Evolutionary conservation across 2,797 vertebrate genomes (phyloP).

Genomic region (Eidolon dupreanum): DNA sequence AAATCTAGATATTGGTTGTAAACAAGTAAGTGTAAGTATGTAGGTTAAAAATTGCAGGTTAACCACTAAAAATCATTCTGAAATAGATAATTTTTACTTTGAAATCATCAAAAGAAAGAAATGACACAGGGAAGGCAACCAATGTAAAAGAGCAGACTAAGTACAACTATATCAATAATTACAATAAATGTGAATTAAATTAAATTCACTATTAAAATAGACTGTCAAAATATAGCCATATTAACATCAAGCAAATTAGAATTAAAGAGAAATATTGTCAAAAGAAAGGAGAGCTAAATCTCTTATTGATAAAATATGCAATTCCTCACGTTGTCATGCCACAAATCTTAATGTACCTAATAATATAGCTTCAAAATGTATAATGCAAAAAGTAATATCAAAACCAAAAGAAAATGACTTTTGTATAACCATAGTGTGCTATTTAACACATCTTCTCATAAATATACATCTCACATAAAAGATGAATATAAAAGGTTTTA

Average conservation of each 20-base stretch:
- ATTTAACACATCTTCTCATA: slow-evolving; percentile 4
- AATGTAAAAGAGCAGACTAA: slow-evolving; percentile 4
- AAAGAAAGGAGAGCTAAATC: neutral
- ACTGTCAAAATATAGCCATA: neutral
- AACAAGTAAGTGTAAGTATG: neutral
- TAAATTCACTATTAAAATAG: neutral
- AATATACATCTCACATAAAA: slow-evolving; percentile 40
- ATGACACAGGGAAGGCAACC: neutral
- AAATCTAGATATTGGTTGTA: neutral
- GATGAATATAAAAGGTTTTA: neutral
- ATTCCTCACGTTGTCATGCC: neutral
- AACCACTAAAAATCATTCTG: neutral
- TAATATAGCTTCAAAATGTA: neutral
- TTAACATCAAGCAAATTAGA: neutral
- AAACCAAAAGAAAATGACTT: slow-evolving; percentile 34
- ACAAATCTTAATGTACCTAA: neutral
- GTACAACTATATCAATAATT: neutral
- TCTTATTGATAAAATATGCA: neutral
- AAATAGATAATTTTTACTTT: neutral
- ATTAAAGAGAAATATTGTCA: neutral
- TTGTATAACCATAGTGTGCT: neutral
- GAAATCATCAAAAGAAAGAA: slow-evolving; percentile 21
- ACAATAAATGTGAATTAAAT: neutral
- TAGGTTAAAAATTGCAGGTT: neutral
- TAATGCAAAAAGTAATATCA: neutral